Base-by-base conservation (phyloP, 2,113 vertebrate species). In the Glaucidium brasilianum region DNA sequence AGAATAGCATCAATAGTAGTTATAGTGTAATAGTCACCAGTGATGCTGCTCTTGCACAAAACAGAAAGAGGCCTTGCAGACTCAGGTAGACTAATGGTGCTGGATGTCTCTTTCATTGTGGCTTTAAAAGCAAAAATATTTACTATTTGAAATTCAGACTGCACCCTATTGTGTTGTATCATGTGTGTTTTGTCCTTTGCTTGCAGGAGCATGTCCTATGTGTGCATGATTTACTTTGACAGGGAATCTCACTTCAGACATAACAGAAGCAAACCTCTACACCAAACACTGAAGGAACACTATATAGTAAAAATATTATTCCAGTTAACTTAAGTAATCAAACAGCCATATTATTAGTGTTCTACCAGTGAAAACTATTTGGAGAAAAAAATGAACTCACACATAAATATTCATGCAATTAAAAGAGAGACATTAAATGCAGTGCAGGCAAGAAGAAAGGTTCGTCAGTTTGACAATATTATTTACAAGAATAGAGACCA, bases 121-220 rank as follows among this genome's bases (percentile, higher is more conserved):
- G 20, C 27, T 73, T 80, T 52, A 17, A 53, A 50, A 29, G 29
- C 25, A 85, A 82, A 83, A 79, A 30, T 49, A 66, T 64, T 87
- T 66, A 76, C 30, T 69, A 6, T 35, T 41, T 75, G 19, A 35
- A 90, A 77, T 41, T 37, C 64, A 71, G 50, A 27, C 55, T 39
- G 22, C 37, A 63, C 9, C 5, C 22, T 66, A 11, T 5, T 66
- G 32, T 0, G 0, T 30, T 17, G 39, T 23, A 62, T 30, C 16
- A 62, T 0, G 1, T 29, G 19, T 15, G 67, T 39, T 80, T 45
- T 45, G 32, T 22, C 56, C 53, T 68, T 67, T 53, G 45, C 45
- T 60, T 66, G 11, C 23, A 56, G 66, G 8, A 78, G 14, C 27
- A 74, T 2, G 11, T 66, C 41, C 66, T 69, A 76, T 10, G 52